Conservation (phyloP, 2,113 vertebrate genomes). For the Lonchura striata region DNA sequence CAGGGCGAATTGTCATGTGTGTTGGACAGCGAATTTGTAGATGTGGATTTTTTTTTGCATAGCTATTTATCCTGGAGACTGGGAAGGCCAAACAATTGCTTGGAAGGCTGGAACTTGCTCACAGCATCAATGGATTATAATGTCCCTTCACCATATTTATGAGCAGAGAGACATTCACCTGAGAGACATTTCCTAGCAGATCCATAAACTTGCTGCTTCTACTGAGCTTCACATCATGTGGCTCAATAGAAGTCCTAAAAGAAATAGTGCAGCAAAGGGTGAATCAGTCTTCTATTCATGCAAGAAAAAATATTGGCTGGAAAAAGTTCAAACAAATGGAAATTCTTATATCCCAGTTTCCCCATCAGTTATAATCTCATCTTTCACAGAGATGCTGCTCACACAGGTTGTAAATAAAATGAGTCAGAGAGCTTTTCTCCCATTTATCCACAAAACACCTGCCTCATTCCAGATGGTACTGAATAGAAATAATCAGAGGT, state of each 20-base stretch:
- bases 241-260: background rate
- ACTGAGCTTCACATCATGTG: background rate
- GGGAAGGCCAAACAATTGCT: background rate
- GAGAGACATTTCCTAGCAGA: background rate
- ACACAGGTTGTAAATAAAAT: conserved; percentile 15
- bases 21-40: background rate
- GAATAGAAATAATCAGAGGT: conserved; percentile 25
- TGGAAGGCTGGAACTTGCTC: background rate
- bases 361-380: background rate
- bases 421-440: conserved; percentile 7
- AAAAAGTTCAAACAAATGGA: background rate
- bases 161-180: background rate
- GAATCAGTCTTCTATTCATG: background rate
- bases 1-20: background rate
- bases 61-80: background rate
- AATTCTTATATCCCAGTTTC: background rate
- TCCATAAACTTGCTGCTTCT: background rate
- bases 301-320: background rate
- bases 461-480: conserved; percentile 26
- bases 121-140: background rate
- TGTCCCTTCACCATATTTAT: background rate
- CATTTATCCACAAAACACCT: conserved; percentile 45
- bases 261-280: background rate
- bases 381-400: background rate
- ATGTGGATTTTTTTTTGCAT: background rate